Evolutionary conservation across 92 coral and sea anemone genomes (phyloP).

Genomic region (Phenganax subtilis): DNA sequence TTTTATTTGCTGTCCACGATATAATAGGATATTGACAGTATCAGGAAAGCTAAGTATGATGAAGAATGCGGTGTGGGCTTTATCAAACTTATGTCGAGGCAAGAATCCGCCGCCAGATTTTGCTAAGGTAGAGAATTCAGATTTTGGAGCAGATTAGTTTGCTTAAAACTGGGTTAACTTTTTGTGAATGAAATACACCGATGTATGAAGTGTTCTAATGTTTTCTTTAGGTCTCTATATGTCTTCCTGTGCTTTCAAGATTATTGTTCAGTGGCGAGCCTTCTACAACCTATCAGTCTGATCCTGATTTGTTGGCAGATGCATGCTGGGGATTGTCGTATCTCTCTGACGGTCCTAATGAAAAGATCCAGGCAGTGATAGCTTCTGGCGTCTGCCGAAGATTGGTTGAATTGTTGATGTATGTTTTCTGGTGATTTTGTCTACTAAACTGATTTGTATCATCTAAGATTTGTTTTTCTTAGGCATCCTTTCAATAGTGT

Average conservation of each 20-base stretch:
- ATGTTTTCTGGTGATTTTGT: conserved; percentile 30
- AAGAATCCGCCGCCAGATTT: conserved; percentile 97
- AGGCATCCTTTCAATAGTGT: conserved; percentile 96
- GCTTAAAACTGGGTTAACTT: too few species aligned
- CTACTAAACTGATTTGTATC: neutral
- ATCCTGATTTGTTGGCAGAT: conserved; percentile 88
- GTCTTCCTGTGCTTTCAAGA: conserved; percentile 81
- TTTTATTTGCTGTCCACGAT: neutral
- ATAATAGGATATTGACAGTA: conserved; percentile 69
- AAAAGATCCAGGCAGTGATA: conserved; percentile 96
- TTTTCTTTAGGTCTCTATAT: conserved; percentile 72
- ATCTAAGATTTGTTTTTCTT: neutral
- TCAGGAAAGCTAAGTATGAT: conserved; percentile 88
- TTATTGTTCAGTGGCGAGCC: conserved; percentile 63
- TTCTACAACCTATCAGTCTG: conserved; percentile 40
- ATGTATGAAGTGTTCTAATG: neutral
- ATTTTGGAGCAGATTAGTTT: neutral
- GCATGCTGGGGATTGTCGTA: conserved; percentile 97
- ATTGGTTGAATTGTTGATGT: conserved; percentile 89
- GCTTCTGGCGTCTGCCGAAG: conserved; percentile 98
- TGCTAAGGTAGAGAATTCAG: conserved; percentile 60
- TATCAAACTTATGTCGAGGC: conserved; percentile 93
- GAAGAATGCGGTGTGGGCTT: conserved; percentile 89
- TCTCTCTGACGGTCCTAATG: conserved; percentile 97
- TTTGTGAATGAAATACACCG: too few species aligned